Base-by-base conservation (phyloP, 2,888 invertebrate genomes). In the Microctonus aethiopoides region DNA sequence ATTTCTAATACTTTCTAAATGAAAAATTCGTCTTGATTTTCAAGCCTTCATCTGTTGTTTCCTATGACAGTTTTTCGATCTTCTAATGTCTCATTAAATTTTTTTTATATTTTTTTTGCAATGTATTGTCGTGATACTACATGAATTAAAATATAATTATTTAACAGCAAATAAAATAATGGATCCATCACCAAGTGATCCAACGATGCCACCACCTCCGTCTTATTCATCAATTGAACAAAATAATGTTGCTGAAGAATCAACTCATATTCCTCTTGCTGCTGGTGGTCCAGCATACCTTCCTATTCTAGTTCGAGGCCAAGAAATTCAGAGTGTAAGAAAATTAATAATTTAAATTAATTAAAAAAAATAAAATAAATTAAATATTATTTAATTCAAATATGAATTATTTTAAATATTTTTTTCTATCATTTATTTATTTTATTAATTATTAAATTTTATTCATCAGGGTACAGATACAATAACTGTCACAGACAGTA, bases 391-490 rank as follows among this genome's bases (percentile, higher is more conserved):
- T 26, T 2, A 59, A 46, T 62, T 29, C 29, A 26, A 7, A 13
- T 13, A 4, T 20, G 26, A 32, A 6, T 26, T 16, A 24, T 22
- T 10, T 0, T 36, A n/a, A 5, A 36, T 22, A 13, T 0, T 36
- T 29, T 9, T 56, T 29, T 10, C 11, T 36, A 20, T 60, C 9
- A 34, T 11, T 9, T 9, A 22, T 29, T 13, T 46, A 54, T 34
- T 63, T 16, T 22, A 62, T 46, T 4, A 2, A 16, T 56, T n/a
- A n/a, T n/a, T 41, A 39, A 16, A 29, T 32, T 60, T 11, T 54
- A 1, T 3, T 1, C 54, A 41, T 72, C 20, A 84, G 84, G 84
- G 84, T 0, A 84, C 84, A 3, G 84, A 80, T 65, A 78, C 74
- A 4, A 41, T 79, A 6, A 82, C 77, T 0, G 84, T 84, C 3